phyloP scores from a whole-genome alignment of 2,888 invertebrate species.

The Pristionchus maxplancki region DNA sequence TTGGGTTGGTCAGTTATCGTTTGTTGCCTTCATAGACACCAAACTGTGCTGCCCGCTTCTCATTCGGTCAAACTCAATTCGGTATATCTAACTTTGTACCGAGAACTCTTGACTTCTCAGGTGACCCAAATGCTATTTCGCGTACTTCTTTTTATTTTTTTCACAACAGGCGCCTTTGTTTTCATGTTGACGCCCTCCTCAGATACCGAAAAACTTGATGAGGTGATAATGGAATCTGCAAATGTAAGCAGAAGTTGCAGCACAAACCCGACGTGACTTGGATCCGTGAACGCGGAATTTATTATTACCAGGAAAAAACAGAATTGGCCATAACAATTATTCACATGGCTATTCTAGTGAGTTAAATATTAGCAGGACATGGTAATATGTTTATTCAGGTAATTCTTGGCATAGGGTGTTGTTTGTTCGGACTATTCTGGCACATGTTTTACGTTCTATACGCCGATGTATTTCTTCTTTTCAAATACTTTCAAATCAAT shows the following conservation, averaged over 20 bases:
- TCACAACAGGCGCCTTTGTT: not conserved
- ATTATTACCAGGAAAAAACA: not conserved
- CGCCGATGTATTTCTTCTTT: not conserved
- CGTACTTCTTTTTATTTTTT: not conserved
- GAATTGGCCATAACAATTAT: not conserved
- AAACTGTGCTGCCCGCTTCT: not conserved
- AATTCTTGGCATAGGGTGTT: too few relatives aligned
- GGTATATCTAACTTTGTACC: not conserved
- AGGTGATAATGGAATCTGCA: not conserved
- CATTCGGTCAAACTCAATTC: not conserved
- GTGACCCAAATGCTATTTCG: not conserved
- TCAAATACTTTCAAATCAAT: not conserved
- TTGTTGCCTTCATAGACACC: not conserved
- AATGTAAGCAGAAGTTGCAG: not conserved
- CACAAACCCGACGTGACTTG: not conserved
- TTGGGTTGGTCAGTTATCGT: not conserved
- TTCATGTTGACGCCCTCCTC: not conserved
- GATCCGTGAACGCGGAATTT: not conserved
- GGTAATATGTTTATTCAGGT: too few relatives aligned
- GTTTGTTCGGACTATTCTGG: not conserved
- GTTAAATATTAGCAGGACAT: too few relatives aligned
- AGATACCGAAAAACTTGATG: not conserved
- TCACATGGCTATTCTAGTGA: not conserved
- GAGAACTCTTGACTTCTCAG: not conserved
- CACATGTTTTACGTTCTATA: not conserved